Percentiles rank a stretch among this genome's conserved stretches.
Conservation (phyloP, 2,888 invertebrate species). For the Neuroscelio doddi region DNA sequence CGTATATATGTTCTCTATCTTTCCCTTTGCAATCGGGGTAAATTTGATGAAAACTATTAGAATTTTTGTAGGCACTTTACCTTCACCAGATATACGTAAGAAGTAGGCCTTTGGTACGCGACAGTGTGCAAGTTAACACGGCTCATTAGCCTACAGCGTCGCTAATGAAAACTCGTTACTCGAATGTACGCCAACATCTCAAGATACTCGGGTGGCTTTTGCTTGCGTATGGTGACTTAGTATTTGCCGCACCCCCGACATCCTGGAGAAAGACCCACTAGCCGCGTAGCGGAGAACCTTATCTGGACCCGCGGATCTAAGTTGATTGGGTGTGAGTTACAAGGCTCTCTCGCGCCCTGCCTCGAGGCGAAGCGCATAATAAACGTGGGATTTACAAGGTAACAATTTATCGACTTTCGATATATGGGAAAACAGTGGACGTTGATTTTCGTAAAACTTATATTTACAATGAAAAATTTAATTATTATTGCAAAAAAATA, state of each 20-base stretch:
- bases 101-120: conserved; percentile 30
- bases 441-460: too few relatives aligned
- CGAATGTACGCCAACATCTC: conserved; percentile 58
- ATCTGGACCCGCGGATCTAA: conserved; percentile 67
- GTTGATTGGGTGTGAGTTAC: conserved; percentile 71
- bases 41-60: conserved; percentile 34
- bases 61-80: conserved; percentile 26
- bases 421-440: conserved; percentile 1
- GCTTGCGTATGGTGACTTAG: conserved; percentile 53
- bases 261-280: conserved; percentile 37
- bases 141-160: conserved; percentile 72
- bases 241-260: conserved; percentile 57
- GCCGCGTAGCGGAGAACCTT: conserved; percentile 49
- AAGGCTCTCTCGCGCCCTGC: conserved; percentile 65
- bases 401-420: conserved; percentile 16
- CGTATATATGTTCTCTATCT: too few relatives aligned
- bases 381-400: conserved; percentile 24
- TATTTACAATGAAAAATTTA: too few relatives aligned
- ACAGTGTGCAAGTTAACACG: conserved; percentile 57
- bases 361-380: conserved; percentile 31
- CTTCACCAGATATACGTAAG: conserved; percentile 41
- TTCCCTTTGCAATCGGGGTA: neutral
- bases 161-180: conserved; percentile 72
- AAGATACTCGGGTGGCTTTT: conserved; percentile 52
- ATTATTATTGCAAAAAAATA: too few relatives aligned